Conservation (phyloP, 2,888 invertebrate species). For the Sinelater perroti region DNA sequence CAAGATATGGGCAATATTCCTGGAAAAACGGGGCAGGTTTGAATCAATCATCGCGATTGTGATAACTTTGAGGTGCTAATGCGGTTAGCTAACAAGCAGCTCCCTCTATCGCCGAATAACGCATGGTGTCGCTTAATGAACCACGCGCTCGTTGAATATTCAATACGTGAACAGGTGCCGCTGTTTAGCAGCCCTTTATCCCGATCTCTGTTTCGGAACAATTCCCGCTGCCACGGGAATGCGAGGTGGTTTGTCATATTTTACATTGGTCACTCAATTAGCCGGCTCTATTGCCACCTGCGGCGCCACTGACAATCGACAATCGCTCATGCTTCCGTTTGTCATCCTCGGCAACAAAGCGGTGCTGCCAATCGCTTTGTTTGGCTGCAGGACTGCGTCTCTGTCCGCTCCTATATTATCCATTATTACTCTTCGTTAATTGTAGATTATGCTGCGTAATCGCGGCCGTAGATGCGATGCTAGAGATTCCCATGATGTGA, state of each 20-base stretch:
- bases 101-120: too few species aligned
- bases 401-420: slow-evolving; percentile 44
- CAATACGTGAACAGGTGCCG: slow-evolving; percentile 2
- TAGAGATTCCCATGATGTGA: slow-evolving; percentile 29
- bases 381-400: slow-evolving; percentile 37
- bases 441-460: slow-evolving; percentile 43
- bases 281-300: slow-evolving; percentile 50
- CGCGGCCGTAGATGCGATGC: slow-evolving; percentile 24
- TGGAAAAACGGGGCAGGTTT: too few species aligned
- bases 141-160: too few species aligned
- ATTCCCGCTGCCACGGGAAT: slow-evolving; percentile 13
- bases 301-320: slow-evolving; percentile 53
- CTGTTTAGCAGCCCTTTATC: too few species aligned
- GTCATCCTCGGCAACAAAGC: slow-evolving; percentile 43
- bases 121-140: too few species aligned
- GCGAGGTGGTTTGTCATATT: slow-evolving; percentile 37
- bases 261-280: slow-evolving; percentile 54
- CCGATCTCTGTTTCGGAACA: slow-evolving; percentile 8
- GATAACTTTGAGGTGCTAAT: too few species aligned
- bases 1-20: slow-evolving; percentile 15
- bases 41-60: too few species aligned
- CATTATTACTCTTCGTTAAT: slow-evolving; percentile 45
- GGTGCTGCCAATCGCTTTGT: slow-evolving; percentile 44
- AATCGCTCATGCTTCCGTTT: slow-evolving; percentile 57
- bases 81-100: too few species aligned